A percentile compares a stretch with the other conserved stretches of the same genome.
These are phyloP conservation scores for Metaphire vulgaris DNA, from an alignment of 1,140 invertebrate genomes.

Conservation along the genomic window DNA sequence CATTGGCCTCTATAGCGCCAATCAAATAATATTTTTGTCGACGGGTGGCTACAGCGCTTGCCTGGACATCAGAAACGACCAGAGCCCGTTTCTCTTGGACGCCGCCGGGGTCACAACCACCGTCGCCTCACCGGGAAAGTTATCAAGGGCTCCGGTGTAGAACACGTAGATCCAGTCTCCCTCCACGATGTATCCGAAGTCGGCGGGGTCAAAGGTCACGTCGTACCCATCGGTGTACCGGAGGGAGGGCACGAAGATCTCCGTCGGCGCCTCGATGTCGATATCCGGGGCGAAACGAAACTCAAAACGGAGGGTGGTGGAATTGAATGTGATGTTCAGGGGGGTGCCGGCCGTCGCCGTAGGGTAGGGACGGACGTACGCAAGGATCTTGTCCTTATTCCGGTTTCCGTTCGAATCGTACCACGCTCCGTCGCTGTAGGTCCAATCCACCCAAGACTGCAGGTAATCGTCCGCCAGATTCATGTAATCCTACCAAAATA, in stretches of 20 bases:
- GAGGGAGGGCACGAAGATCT: background rate
- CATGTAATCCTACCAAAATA: conserved; percentile 20
- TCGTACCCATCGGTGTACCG: background rate
- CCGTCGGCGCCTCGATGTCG: conserved; percentile 7
- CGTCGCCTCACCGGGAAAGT: background rate
- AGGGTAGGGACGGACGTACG: background rate
- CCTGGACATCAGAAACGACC: too few species aligned
- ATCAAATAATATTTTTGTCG: too few species aligned
- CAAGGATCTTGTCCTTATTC: background rate
- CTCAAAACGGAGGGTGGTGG: background rate
- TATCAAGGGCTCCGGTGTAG: background rate
- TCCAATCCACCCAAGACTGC: conserved; percentile 38
- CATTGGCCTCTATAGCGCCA: too few species aligned
- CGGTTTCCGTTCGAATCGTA: background rate
- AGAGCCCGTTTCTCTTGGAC: too few species aligned
- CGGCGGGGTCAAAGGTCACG: background rate
- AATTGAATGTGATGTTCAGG: background rate
- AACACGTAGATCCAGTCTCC: background rate
- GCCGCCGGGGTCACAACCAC: background rate
- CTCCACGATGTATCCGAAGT: background rate
- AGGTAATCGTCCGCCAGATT: conserved; percentile 30
- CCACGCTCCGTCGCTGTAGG: conserved; percentile 19
- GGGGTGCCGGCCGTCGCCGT: conserved; percentile 3
- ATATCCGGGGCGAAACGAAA: background rate
- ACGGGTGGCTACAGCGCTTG: too few species aligned